Evolutionary conservation across 2,113 vertebrate genomes (phyloP).

Genomic region (Andinoacara biseriatus): DNA sequence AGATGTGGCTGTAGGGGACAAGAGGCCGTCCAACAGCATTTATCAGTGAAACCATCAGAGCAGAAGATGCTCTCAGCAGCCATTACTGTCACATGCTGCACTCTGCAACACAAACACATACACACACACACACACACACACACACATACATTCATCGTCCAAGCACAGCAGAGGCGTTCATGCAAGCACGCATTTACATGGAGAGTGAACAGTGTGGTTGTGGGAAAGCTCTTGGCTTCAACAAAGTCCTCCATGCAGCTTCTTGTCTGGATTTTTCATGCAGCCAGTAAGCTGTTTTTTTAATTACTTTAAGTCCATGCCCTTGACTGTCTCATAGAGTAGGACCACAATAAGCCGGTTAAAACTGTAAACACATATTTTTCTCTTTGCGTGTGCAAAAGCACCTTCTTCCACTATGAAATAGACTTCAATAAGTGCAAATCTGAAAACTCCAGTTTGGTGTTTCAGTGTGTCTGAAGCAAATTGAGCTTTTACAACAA

Average conservation of each 20-base stretch:
- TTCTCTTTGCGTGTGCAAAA: neutral
- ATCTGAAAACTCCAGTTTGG: neutral
- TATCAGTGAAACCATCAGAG: conserved; percentile 32
- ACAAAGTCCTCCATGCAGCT: neutral
- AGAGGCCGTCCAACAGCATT: conserved; percentile 3
- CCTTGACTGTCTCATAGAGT: neutral
- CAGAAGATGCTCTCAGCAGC: conserved; percentile 42
- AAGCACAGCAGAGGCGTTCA: neutral
- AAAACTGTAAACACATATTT: neutral
- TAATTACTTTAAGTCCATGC: neutral
- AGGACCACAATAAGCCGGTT: neutral
- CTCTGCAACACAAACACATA: neutral
- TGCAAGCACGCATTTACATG: neutral
- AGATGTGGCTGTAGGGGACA: conserved; percentile 34
- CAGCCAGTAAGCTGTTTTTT: neutral
- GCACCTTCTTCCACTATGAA: neutral
- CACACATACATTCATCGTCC: neutral
- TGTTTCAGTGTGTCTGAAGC: neutral
- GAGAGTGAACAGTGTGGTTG: neutral
- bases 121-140: neutral
- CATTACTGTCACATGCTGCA: conserved; percentile 40
- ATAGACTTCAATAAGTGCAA: neutral
- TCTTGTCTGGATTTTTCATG: neutral
- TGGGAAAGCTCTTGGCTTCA: neutral
- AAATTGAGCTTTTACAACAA: neutral